Evolutionary conservation across 2,797 vertebrate species (phyloP).

Genomic region (Muscicapa striata): DNA sequence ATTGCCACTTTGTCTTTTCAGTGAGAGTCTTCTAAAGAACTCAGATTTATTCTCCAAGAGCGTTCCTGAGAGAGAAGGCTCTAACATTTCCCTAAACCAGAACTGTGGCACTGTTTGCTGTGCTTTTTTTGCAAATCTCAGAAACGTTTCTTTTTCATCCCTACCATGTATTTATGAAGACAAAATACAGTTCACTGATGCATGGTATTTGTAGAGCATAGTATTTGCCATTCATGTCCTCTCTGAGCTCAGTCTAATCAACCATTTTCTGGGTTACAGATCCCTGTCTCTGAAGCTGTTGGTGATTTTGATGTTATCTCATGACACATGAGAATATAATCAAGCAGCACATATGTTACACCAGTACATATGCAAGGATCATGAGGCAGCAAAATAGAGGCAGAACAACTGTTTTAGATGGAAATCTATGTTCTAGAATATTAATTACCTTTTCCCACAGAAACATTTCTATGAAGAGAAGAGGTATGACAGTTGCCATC

Average conservation of each 20-base stretch:
- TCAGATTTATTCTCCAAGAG: conserved; percentile 15
- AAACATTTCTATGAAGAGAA: background rate
- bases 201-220: background rate
- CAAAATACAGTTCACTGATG: background rate
- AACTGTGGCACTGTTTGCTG: background rate
- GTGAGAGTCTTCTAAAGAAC: background rate
- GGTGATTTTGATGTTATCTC: background rate
- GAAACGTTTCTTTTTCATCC: background rate
- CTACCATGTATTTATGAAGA: background rate
- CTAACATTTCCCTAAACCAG: background rate
- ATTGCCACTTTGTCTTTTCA: conserved; percentile 44
- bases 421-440: background rate
- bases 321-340: background rate
- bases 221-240: background rate
- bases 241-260: background rate
- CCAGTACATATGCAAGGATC: background rate
- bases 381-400: background rate
- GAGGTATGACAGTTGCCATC: fast-evolving
- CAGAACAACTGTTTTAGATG: background rate
- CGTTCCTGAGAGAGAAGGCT: background rate
- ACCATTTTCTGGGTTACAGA: background rate
- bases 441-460: background rate
- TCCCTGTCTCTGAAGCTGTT: background rate
- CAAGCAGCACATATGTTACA: background rate
- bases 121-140: background rate